Base-by-base conservation (phyloP, 2,113 vertebrate species). In the Toxostoma redivivum region DNA sequence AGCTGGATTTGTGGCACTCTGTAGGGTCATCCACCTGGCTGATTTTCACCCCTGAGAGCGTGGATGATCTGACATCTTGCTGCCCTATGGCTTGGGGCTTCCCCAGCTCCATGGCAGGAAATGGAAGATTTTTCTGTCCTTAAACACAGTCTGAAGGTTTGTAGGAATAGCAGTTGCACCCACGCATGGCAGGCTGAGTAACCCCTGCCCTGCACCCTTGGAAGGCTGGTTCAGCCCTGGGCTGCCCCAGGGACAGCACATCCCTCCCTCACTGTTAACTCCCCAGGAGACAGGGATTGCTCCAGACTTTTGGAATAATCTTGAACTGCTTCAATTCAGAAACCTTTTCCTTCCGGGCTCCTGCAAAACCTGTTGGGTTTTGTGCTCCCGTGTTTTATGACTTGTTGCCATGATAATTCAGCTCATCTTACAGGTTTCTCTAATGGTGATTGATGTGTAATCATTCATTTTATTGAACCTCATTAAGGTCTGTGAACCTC, bases 391-490 rank as follows among this genome's bases (percentile, higher is more conserved):
- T 95, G 97, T 98, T 98, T 98, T 95, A 96, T 97, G 95, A 97
- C 98, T 97, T 98, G 98, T 98, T 97, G 96, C 97, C 96, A 44
- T 96, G 93, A 94, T 97, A 95, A 96, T 91, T 95, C 97, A 84
- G 93, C 88, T 97, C 95, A 95, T 97, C 97, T 98, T 96, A 90
- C 92, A 95, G 95, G 95, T 98, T 97, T 97, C 96, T 97, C 97
- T 98, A 97, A 98, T 98, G 96, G 96, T 97, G 97, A 98, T 98
- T 98, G 97, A 98, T 98, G 95, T 98, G 97, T 97, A 98, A 98
- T 98, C 98, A 98, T 98, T 98, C 98, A 96, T 97, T 98, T 98
- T 98, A 98, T 98, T 98, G 98, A 98, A 95, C 94, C 97, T 98
- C 97, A 98, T 98, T 98, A 98, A 97, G 97, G 95, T 94, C 97